These are phyloP conservation scores for Nipponacmea schrenckii DNA, from an alignment of 2,888 invertebrate species.

Conservation along the genomic window DNA sequence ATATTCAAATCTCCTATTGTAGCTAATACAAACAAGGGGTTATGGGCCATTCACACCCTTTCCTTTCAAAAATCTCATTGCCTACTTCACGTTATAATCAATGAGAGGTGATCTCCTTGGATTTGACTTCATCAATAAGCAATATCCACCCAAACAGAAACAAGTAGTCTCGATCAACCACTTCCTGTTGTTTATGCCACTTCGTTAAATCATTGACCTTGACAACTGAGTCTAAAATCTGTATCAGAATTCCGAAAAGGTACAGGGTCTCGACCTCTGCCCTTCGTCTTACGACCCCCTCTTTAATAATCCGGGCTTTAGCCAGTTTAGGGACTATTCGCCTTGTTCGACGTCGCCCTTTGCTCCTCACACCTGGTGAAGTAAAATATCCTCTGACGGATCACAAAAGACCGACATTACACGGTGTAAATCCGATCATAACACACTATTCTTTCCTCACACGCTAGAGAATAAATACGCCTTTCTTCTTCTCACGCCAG, in stretches of 20 bases:
- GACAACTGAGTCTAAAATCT: neutral
- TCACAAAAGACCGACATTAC: conserved; percentile 5
- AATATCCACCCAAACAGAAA: neutral
- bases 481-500: neutral
- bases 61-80: neutral
- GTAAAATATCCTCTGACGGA: neutral
- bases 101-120: neutral
- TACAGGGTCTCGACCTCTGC: neutral
- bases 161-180: neutral
- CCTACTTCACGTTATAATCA: neutral
- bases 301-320: conserved; percentile 1
- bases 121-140: neutral
- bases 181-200: no score
- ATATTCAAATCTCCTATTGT: no score
- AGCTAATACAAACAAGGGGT: no score
- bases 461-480: conserved; percentile 4
- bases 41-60: no score
- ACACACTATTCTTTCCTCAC: conserved; percentile 4
- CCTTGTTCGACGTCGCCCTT: neutral
- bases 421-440: conserved; percentile 7
- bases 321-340: neutral
- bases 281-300: neutral
- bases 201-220: neutral
- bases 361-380: conserved; percentile 2
- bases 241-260: neutral